Evolutionary conservation across 1,140 invertebrate genomes (phyloP), one percentile per base, ranked within the genome.

Genomic region (Chrysopa pallens): DNA sequence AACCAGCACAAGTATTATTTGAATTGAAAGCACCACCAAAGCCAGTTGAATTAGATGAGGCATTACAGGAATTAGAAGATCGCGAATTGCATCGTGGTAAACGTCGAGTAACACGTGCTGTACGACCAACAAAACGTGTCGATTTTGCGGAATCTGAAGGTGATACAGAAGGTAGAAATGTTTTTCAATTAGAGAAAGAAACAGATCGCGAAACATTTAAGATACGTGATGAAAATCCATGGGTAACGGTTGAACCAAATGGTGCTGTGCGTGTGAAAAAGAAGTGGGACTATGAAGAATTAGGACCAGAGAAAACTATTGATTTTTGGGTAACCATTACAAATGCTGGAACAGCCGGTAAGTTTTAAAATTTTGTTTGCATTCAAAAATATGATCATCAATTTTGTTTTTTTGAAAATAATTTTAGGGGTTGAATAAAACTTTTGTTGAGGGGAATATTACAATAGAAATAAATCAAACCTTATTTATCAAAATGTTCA

Each of bases 251-350:
- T 31, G 86, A 87, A 58, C 73, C 80, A 6, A 90, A 85, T 63
- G 89, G 89, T 44, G 84, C 86, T 27, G 88, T 94, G 45, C 76
- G 80, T 52, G 87, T 94, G 31, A 91, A 90, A 64, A 87, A 90
- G 72, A 90, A 90, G 71, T 94, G 89, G 89, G 88, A 94, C 69
- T 94, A 89, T 61, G 90, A 94, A 57, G 87, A 92, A 53, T 61
- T 94, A 4, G 88, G 87, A n/a, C 85, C 86, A 0, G 89, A 93
- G 62, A 94, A 94, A 61, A 91, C 85, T 2, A 92, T 93, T 52
- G 89, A 93, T 59, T 93, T 94, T 63, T 93, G 88, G 88, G 88
- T 94, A 11, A 91, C 84, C 23, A 91, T 92, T 51, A 87, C 83
- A 8, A 91, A 91, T 61, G 73, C 79, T 54, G 82, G 82, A 67